Conservation (phyloP, 2,888 invertebrate genomes). For the Erebia epiphron region DNA sequence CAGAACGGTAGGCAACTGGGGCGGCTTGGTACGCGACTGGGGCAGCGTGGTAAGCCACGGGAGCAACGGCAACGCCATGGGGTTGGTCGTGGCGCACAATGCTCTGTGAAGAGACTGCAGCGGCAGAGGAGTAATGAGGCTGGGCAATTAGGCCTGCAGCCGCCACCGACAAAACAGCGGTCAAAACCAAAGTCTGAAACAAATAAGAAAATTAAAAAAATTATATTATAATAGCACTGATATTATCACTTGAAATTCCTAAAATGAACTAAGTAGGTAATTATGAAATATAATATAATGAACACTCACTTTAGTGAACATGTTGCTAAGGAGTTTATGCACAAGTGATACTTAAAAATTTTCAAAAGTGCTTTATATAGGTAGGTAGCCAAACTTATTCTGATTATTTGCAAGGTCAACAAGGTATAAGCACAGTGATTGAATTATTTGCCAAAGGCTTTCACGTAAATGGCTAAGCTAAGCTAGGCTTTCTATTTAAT, state of each 20-base stretch:
- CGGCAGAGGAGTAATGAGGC: constrained; percentile 62
- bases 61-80: constrained; percentile 47
- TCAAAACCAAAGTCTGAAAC: constrained; percentile 57
- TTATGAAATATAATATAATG: background rate
- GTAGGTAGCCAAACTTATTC: constrained; percentile 1
- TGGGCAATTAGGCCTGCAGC: constrained; percentile 60
- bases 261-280: background rate
- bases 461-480: background rate
- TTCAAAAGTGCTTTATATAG: background rate
- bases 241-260: background rate
- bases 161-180: constrained; percentile 59
- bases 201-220: background rate
- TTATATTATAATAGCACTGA: background rate
- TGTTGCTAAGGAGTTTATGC: constrained; percentile 45
- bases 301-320: constrained; percentile 71
- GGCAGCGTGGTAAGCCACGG: constrained; percentile 46
- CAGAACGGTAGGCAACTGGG: constrained; percentile 41
- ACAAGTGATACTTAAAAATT: constrained; percentile 2
- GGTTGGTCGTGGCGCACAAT: constrained; percentile 66
- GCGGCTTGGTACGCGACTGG: constrained; percentile 44
- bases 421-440: background rate
- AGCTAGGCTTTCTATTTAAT: constrained; percentile 1
- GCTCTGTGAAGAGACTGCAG: constrained; percentile 64
- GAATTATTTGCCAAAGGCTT: background rate
- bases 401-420: constrained; percentile 6